Percentiles rank a stretch among this genome's conserved stretches.
Evolutionary conservation across 1,140 invertebrate genomes (phyloP).

Genomic region (Drosophila ohnishii): DNA sequence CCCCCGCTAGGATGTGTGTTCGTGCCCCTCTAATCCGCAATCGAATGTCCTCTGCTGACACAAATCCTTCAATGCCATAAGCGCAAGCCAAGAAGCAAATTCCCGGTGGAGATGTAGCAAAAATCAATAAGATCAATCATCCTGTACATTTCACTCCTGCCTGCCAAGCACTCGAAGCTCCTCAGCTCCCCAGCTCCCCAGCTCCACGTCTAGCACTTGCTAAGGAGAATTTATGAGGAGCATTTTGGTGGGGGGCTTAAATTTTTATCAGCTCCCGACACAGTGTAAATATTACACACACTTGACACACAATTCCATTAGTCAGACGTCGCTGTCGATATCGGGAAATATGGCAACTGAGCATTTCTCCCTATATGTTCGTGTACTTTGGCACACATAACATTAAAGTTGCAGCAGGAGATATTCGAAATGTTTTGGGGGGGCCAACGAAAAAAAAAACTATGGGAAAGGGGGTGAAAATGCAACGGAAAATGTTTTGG

Average conservation of each 20-base stretch:
- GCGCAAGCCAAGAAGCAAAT: conserved; percentile 32
- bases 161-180: background rate
- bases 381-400: conserved; percentile 70
- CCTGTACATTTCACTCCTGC: conserved; percentile 41
- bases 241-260: conserved; percentile 70
- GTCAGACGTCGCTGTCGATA: conserved; percentile 76
- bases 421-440: conserved; percentile 1
- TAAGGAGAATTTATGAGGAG: conserved; percentile 68
- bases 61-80: conserved; percentile 65
- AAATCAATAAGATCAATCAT: conserved; percentile 81
- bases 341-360: conserved; percentile 71
- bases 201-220: conserved; percentile 14
- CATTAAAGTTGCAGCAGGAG: conserved; percentile 72
- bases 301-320: conserved; percentile 82
- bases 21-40: conserved; percentile 30
- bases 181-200: background rate
- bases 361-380: conserved; percentile 14
- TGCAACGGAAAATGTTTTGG: conserved; percentile 80
- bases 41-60: conserved; percentile 56
- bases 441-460: background rate
- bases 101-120: conserved; percentile 44
- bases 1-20: background rate
- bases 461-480: conserved; percentile 25
- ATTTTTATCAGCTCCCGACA: conserved; percentile 82
- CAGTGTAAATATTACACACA: conserved; percentile 80